These are phyloP conservation scores for Holothuria glaberrima DNA, from an alignment of 35 echinoderm and acorn worm genomes.

Conservation along the genomic window DNA sequence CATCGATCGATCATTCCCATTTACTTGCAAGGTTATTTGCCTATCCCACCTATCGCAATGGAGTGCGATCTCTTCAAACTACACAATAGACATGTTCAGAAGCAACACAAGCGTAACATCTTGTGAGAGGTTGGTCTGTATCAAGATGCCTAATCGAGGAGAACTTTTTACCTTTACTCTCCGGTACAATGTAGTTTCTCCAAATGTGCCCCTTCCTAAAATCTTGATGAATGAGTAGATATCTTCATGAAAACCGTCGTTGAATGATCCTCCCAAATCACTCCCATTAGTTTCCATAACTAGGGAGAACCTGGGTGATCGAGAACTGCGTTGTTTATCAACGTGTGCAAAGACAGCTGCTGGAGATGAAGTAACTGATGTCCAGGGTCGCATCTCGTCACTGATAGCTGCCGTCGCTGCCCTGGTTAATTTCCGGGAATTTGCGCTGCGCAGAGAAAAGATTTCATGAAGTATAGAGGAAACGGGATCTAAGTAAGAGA, in stretches of 20 bases:
- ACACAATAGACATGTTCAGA: not conserved
- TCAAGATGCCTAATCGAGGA: not conserved
- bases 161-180: slow-evolving; percentile 3
- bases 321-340: slow-evolving; percentile 26
- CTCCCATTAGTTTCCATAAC: slow-evolving; percentile 33
- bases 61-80: too few relatives aligned
- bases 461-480: too few relatives aligned
- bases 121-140: not conserved
- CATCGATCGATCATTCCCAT: too few relatives aligned
- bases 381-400: slow-evolving; percentile 22
- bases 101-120: not conserved
- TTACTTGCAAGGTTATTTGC: too few relatives aligned
- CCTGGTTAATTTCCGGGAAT: too few relatives aligned
- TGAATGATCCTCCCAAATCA: not conserved
- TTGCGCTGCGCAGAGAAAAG: too few relatives aligned
- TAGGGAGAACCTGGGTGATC: not conserved
- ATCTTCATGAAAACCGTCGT: slow-evolving; percentile 9
- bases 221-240: slow-evolving; percentile 23
- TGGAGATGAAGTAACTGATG: not conserved
- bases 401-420: too few relatives aligned
- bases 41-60: too few relatives aligned
- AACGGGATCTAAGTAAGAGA: too few relatives aligned
- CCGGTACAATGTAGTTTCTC: slow-evolving; percentile 27
- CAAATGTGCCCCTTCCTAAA: slow-evolving; percentile 42
- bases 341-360: not conserved